These are phyloP conservation scores for Rhyacichthys aspro DNA, from an alignment of 2,797 vertebrate species.

Conservation along the genomic window DNA sequence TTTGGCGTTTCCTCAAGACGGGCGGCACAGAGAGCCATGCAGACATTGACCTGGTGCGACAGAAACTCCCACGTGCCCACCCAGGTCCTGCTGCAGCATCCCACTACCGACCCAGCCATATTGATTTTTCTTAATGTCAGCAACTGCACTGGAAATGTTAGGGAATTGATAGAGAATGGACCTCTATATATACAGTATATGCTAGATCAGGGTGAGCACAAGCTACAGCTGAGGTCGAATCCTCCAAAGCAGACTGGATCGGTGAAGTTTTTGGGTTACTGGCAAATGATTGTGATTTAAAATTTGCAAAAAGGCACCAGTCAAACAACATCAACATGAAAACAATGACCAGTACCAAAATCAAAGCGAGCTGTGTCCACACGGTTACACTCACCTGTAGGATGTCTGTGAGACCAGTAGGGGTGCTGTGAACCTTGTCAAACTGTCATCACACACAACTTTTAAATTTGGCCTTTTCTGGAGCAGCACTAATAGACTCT, in stretches of 20 bases:
- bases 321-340: no score
- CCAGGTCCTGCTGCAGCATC: conserved; percentile 44
- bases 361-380: no score
- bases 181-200: conserved; percentile 15
- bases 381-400: no score
- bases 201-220: conserved; percentile 20
- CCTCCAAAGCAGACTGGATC: conserved; percentile 13
- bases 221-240: conserved; percentile 20
- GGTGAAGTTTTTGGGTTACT: no score
- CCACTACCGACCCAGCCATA: conserved; percentile 41
- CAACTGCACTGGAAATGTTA: conserved; percentile 55
- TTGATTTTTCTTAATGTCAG: conserved; percentile 77
- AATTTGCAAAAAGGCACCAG: no score
- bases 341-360: no score
- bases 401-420: no score
- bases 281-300: no score
- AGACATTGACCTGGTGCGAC: conserved; percentile 67
- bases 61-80: conserved; percentile 62
- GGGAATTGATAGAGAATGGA: conserved; percentile 43
- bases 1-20: conserved; percentile 40
- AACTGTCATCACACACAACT: no score
- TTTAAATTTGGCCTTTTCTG: no score
- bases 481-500: no score
- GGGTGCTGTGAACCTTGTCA: no score
- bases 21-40: conserved; percentile 60